These are phyloP conservation scores for Armadillidium nasatum DNA, from an alignment of 1,140 invertebrate genomes.

Conservation along the genomic window DNA sequence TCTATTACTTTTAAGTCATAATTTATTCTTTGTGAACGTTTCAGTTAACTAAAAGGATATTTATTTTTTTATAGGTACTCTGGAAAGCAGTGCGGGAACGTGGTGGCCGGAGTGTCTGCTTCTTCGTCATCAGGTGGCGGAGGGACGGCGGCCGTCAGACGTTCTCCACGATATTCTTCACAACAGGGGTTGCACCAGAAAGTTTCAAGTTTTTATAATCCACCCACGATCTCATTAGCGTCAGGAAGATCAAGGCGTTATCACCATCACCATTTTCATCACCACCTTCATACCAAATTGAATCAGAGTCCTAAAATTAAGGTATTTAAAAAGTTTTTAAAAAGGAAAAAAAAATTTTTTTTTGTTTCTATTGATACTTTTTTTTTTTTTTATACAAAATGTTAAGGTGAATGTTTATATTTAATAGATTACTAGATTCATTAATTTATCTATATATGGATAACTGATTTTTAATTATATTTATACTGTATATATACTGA, in stretches of 20 bases:
- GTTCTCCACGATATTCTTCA: not conserved
- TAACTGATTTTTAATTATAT: too few species aligned
- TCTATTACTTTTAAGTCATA: too few species aligned
- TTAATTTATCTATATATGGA: too few species aligned
- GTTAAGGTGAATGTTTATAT: too few species aligned
- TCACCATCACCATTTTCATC: not conserved
- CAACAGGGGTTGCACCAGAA: not conserved
- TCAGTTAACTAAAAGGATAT: too few species aligned
- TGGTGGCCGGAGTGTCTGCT: slow-evolving; percentile 1
- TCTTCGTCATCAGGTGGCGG: not conserved
- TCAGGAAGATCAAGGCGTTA: not conserved
- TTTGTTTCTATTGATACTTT: too few species aligned
- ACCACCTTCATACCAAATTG: not conserved
- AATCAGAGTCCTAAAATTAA: not conserved
- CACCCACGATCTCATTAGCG: not conserved
- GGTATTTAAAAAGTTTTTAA: not conserved
- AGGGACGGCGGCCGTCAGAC: not conserved
- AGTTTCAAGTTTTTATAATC: not conserved
- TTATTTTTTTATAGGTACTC: not conserved
- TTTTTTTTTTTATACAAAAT: too few species aligned
- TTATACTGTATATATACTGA: too few species aligned
- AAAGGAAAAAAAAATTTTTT: too few species aligned
- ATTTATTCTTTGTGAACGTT: too few species aligned
- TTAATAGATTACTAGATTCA: too few species aligned
- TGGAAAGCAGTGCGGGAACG: not conserved